Percentiles rank a stretch among this genome's conserved stretches.
phyloP scores from a whole-genome alignment of 2,888 invertebrate genomes.

The Entomobrya proxima region DNA sequence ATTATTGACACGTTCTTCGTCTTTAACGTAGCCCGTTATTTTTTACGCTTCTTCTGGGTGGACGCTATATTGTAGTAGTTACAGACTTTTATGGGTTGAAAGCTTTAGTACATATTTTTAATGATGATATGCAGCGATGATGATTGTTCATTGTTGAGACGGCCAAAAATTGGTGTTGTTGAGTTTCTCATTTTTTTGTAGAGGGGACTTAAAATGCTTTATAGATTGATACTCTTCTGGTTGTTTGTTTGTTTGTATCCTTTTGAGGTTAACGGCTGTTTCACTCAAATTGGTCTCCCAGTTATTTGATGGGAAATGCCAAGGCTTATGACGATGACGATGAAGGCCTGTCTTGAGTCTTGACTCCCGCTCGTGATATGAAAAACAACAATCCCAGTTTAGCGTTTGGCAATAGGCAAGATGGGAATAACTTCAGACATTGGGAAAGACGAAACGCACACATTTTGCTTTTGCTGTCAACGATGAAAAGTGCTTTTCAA shows the following conservation, averaged over 20 bases:
- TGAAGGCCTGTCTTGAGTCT: conserved; percentile 7
- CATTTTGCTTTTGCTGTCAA: conserved; percentile 27
- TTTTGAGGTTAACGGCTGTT: neutral
- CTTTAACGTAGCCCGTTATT: neutral
- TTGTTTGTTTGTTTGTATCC: neutral
- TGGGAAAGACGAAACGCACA: neutral
- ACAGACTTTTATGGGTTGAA: neutral
- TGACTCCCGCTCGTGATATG: neutral
- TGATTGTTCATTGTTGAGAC: neutral
- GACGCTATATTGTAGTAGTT: neutral
- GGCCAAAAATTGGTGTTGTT: neutral
- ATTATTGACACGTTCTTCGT: conserved; percentile 59
- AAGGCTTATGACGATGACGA: conserved; percentile 12
- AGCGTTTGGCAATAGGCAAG: too few species aligned
- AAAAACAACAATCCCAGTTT: conserved; percentile 18
- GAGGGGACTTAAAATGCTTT: neutral
- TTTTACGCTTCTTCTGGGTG: neutral
- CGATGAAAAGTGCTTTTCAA: conserved; percentile 30
- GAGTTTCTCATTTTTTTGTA: neutral
- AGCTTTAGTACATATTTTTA: neutral
- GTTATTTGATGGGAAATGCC: neutral
- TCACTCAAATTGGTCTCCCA: neutral
- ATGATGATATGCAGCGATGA: neutral
- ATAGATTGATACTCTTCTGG: neutral
- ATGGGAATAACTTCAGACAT: neutral